Evolutionary conservation across 2,797 vertebrate species (phyloP).

Genomic region (Menidia menidia): DNA sequence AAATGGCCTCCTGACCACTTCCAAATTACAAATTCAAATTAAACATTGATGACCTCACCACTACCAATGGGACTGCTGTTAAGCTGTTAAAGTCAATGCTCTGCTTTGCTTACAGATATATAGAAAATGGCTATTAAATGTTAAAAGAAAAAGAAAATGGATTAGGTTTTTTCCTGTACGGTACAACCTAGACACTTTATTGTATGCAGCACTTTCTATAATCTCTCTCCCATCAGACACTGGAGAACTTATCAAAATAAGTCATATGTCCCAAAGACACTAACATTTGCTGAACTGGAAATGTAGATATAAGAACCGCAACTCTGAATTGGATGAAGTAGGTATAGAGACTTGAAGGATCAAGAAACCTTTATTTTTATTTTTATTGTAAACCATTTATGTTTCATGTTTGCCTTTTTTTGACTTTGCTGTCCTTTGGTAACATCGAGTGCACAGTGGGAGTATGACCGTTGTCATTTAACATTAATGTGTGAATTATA

Average conservation of each 20-base stretch:
- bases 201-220: too few relatives aligned
- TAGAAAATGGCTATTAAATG: background rate
- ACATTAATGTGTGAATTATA: conserved; percentile 15
- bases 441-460: conserved; percentile 1
- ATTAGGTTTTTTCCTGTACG: too few relatives aligned
- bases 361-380: background rate
- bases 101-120: conserved; percentile 9
- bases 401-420: conserved; percentile 65
- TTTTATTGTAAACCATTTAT: conserved; percentile 20
- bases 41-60: conserved; percentile 66
- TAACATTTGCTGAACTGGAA: too few relatives aligned
- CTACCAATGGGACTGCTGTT: conserved; percentile 49
- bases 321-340: too few relatives aligned
- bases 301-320: too few relatives aligned
- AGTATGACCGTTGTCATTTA: conserved; percentile 6
- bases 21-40: conserved; percentile 76
- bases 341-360: too few relatives aligned
- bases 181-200: too few relatives aligned
- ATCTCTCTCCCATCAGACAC: too few relatives aligned
- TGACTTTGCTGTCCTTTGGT: too few relatives aligned
- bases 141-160: background rate
- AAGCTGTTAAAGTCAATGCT: conserved; percentile 52
- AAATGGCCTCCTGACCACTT: conserved; percentile 77
- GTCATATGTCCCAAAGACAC: too few relatives aligned
- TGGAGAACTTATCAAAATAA: too few relatives aligned